Evolutionary conservation across 2,113 vertebrate species (phyloP), one percentile per base, ranked within the genome.

Genomic region (Talpa occidentalis): DNA sequence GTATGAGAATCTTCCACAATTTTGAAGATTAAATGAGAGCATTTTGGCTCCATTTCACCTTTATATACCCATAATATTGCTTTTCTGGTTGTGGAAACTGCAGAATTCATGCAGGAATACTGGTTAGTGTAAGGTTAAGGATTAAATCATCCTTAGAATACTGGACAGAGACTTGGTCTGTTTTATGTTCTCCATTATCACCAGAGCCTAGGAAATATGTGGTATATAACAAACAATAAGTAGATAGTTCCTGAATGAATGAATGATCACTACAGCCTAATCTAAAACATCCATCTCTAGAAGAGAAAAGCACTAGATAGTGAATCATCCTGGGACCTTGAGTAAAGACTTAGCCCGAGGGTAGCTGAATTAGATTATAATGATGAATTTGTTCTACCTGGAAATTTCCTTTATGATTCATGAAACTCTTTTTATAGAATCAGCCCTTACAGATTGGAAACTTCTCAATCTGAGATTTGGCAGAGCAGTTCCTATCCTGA

Each of bases 131-230:
- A 54, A 89, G 16, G 15, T 26, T n/a, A 82, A 95, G 32, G 2
- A 11, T 19, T 35, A 83, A 92, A 42, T 52, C 24, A 84, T 15
- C 30, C 72, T 90, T 90, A 69, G 32, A 81, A 30, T 49, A 7
- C 66, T 2, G 16, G 14, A 12, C 24, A 35, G 35, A 90, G 47
- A 84, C 32, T 76, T 77, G 35, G 16, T 54, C 19, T 77, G 2
- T 59, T 88, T 88, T 85, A 35, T 96, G 93, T 73, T 32, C 30
- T 44, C 28, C 22, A 47, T 80, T 94, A 62, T 85, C 42, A 28
- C 12, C 37, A 67, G 28, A 21, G 40, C 2, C 19, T 54, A 62
- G 44, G 67, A 56, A 80, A 80, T 74, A 83, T 28, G 26, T 64
- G 24, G 8, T 17, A 88, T 7, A 54, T 69, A 86, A 64, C 37